These are phyloP conservation scores for Daphoenositta chrysoptera DNA, from an alignment of 2,113 vertebrate genomes.

Conservation along the genomic window DNA sequence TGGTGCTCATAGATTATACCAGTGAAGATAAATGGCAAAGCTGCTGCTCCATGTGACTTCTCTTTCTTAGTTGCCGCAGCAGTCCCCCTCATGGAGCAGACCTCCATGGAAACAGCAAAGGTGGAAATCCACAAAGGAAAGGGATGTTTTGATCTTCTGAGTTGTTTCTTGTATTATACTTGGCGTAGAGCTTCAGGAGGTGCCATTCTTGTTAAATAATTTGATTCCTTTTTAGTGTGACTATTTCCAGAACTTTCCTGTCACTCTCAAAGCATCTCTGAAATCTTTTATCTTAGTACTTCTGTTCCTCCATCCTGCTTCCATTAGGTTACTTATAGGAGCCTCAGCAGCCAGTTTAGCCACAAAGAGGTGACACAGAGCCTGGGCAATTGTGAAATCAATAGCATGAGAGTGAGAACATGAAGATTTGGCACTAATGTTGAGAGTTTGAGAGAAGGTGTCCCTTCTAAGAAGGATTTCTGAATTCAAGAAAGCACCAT, in stretches of 20 bases:
- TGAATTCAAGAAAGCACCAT: neutral
- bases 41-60: neutral
- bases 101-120: neutral
- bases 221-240: neutral
- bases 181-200: neutral
- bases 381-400: neutral
- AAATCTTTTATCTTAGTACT: neutral
- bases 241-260: neutral
- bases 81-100: neutral
- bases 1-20: neutral
- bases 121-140: neutral
- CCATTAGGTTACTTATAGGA: neutral
- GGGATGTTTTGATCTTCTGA: accelerated
- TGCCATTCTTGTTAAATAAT: neutral
- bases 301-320: neutral
- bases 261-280: neutral
- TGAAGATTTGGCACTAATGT: neutral
- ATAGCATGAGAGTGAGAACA: neutral
- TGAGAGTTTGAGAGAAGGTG: neutral
- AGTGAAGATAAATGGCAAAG: neutral
- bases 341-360: neutral
- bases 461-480: neutral
- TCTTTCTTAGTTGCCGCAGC: neutral
- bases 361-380: neutral
- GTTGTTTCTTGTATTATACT: neutral